Evolutionary conservation across 2,113 vertebrate species (phyloP).

Genomic region (Perca schrenkii): DNA sequence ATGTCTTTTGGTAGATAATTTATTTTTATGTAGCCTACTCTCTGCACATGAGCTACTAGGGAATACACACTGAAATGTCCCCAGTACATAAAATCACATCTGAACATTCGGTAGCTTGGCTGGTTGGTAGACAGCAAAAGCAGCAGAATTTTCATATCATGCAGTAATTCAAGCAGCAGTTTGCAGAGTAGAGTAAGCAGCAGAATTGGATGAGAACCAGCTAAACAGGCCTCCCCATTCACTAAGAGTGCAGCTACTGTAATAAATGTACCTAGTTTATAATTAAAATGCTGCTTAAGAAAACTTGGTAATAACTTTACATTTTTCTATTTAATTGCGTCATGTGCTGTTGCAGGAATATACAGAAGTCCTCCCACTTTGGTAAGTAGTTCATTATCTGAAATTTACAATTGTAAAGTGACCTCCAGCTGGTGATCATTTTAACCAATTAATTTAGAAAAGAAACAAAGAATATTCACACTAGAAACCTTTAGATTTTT

Average conservation of each 20-base stretch:
- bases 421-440: not conserved
- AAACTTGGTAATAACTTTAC: not conserved
- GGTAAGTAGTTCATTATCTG: not conserved
- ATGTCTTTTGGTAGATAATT: slow-evolving; percentile 31
- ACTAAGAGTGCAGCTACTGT: not conserved
- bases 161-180: slow-evolving; percentile 54
- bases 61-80: slow-evolving; percentile 41
- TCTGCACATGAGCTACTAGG: slow-evolving; percentile 33
- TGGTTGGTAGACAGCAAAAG: slow-evolving; percentile 49
- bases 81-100: slow-evolving; percentile 64
- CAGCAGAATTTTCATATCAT: slow-evolving; percentile 57
- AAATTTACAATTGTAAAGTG: not conserved
- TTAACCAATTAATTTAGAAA: not conserved
- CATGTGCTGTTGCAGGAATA: slow-evolving; percentile 3
- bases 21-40: slow-evolving; percentile 55
- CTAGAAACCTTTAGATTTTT: not conserved
- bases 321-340: not conserved
- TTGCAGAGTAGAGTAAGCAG: slow-evolving; percentile 26
- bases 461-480: not conserved
- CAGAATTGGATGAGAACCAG: slow-evolving; percentile 16
- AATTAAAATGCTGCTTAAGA: not conserved
- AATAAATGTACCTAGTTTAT: not conserved
- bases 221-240: not conserved
- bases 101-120: slow-evolving; percentile 57
- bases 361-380: not conserved